Conservation (phyloP, 2,113 vertebrate species). For the Hyaena hyaena region DNA sequence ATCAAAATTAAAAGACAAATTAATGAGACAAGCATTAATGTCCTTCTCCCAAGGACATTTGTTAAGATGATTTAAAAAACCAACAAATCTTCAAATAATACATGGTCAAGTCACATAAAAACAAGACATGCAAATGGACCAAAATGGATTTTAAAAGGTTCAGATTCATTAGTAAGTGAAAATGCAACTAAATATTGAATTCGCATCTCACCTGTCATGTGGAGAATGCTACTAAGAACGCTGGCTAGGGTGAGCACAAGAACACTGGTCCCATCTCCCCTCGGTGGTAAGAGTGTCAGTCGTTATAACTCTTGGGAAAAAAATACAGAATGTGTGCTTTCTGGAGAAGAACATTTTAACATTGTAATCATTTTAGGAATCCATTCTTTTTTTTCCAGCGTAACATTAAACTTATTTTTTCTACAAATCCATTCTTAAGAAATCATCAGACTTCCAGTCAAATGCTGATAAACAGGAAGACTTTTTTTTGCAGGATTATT, state of each 20-base stretch:
- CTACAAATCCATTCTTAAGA: not conserved
- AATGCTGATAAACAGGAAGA: not conserved
- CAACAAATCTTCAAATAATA: not conserved
- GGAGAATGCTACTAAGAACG: not conserved
- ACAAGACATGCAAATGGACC: not conserved
- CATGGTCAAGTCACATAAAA: not conserved
- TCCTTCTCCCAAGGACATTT: not conserved
- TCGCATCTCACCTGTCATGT: not conserved
- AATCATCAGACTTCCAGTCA: not conserved
- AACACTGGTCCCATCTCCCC: not conserved
- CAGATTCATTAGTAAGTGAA: conserved; percentile 19
- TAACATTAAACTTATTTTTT: not conserved
- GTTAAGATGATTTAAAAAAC: not conserved
- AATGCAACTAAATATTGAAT: not conserved
- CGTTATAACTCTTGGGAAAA: not conserved
- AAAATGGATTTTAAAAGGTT: not conserved
- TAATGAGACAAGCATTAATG: not conserved
- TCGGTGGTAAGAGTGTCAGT: not conserved
- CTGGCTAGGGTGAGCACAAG: not conserved
- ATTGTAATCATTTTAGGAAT: not conserved
- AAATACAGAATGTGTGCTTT: not conserved
- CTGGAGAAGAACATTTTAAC: not conserved
- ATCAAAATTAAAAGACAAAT: conserved; percentile 11
- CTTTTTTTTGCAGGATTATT: not conserved
- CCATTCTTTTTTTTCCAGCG: not conserved